Evolutionary conservation across 2,888 invertebrate genomes (phyloP).

Genomic region (Pilophorus perplexus): DNA sequence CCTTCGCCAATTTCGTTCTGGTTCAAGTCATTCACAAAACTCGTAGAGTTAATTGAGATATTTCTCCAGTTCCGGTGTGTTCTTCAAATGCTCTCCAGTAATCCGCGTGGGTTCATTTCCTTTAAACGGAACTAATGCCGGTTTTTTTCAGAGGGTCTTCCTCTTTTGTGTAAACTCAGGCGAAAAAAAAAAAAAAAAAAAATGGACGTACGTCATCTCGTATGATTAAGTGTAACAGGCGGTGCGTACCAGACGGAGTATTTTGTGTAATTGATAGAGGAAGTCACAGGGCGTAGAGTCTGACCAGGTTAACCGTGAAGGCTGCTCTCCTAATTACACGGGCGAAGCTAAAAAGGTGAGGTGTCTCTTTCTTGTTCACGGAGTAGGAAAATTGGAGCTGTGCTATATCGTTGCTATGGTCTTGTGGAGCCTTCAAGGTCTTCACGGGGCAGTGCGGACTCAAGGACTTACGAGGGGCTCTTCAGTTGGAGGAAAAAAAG

Average conservation of each 20-base stretch:
- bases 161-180: not conserved
- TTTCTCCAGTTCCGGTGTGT: too few species aligned
- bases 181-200: not conserved
- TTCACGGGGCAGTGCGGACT: constrained; percentile 24
- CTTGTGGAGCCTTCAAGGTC: constrained; percentile 1
- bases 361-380: constrained; percentile 26
- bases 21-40: too few species aligned
- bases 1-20: too few species aligned
- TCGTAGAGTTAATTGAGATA: too few species aligned
- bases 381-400: constrained; percentile 28
- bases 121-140: constrained; percentile 26
- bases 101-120: constrained; percentile 23
- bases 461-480: too few species aligned
- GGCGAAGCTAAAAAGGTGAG: constrained; percentile 22
- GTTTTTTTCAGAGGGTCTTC: constrained; percentile 24
- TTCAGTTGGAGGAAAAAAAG: too few species aligned
- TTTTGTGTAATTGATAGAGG: constrained; percentile 27
- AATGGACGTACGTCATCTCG: not conserved
- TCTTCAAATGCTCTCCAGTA: too few species aligned
- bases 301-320: constrained; percentile 27
- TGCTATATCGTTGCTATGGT: constrained; percentile 27
- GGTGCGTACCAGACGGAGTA: constrained; percentile 1
- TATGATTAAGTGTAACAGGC: constrained; percentile 24
- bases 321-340: constrained; percentile 24
- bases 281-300: constrained; percentile 28